Conservation (phyloP, 2,888 invertebrate genomes). For the Odiellus spinosus region DNA sequence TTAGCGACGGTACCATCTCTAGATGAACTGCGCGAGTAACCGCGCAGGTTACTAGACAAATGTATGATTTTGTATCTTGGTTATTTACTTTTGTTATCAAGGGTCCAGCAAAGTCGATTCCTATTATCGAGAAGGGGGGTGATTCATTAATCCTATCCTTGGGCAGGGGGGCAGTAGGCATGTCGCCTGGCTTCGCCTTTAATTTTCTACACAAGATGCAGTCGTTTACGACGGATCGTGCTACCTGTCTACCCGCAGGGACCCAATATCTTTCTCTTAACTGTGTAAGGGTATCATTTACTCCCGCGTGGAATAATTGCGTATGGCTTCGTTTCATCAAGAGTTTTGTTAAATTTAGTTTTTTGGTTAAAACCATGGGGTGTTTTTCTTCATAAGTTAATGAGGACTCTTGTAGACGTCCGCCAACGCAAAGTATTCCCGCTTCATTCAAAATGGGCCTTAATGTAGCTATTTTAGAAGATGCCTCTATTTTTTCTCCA, state of each 20-base stretch:
- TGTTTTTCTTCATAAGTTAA: not conserved
- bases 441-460: not conserved
- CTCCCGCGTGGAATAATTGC: constrained; percentile 1
- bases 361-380: not conserved
- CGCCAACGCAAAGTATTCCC: not conserved
- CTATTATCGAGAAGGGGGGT: not conserved
- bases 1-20: constrained; percentile 25
- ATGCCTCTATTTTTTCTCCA: too few relatives aligned
- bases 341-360: constrained; percentile 1
- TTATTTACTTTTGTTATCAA: constrained; percentile 13
- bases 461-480: too few relatives aligned
- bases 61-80: not conserved
- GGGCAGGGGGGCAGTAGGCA: not conserved
- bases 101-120: constrained; percentile 3
- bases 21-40: constrained; percentile 26
- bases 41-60: constrained; percentile 1
- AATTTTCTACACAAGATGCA: not conserved
- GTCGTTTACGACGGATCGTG: not conserved
- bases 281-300: constrained; percentile 2
- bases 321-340: not conserved
- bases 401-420: not conserved
- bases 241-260: not conserved
- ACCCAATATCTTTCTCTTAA: not conserved
- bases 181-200: not conserved
- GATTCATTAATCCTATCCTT: not conserved